A percentile compares a stretch with the other conserved stretches of the same genome.
These are phyloP conservation scores for Aspidoscelis tigris DNA, from an alignment of 2,113 vertebrate species.

Conservation along the genomic window DNA sequence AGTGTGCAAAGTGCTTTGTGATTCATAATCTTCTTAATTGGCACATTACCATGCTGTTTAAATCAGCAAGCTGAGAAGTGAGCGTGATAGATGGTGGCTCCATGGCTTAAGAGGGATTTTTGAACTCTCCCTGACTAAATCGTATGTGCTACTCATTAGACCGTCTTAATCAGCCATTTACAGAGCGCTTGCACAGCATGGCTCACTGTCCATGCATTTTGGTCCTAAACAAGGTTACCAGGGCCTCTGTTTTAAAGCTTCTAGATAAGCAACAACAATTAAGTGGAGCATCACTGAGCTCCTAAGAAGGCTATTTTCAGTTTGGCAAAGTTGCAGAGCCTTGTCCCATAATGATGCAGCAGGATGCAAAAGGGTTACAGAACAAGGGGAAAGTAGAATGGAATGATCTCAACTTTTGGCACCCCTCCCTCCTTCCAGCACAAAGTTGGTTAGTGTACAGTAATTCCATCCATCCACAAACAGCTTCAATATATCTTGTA, in stretches of 20 bases:
- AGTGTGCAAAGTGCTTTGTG: neutral
- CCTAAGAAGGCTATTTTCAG: neutral
- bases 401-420: too few relatives aligned
- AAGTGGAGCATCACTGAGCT: neutral
- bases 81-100: neutral
- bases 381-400: too few relatives aligned
- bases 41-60: neutral
- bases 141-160: neutral
- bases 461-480: too few relatives aligned
- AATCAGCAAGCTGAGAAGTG: neutral
- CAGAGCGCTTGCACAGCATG: neutral
- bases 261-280: neutral
- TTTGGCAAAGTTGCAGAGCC: too few relatives aligned
- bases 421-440: too few relatives aligned
- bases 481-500: too few relatives aligned
- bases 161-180: neutral
- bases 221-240: neutral
- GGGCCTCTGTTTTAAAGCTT: neutral
- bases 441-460: too few relatives aligned
- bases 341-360: too few relatives aligned
- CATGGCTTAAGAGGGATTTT: neutral
- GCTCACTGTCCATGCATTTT: neutral
- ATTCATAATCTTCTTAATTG: neutral
- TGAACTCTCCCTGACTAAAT: neutral
- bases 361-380: too few relatives aligned